These are phyloP conservation scores for Pipistrellus pipistrellus DNA, from an alignment of 2,797 vertebrate genomes.

Conservation along the genomic window DNA sequence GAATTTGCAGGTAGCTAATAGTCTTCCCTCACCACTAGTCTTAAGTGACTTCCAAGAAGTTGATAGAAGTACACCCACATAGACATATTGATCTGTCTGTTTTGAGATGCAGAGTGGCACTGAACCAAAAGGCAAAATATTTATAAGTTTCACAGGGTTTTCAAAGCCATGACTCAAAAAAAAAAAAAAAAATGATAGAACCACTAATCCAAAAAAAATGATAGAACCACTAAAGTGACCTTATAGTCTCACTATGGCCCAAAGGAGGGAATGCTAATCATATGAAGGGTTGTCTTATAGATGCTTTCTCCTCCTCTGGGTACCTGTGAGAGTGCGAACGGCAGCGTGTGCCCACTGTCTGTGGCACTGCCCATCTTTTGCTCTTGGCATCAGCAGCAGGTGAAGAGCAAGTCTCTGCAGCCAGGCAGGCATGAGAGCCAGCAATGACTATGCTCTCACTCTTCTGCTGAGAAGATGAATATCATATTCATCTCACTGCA, in stretches of 20 bases:
- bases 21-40: no score
- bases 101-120: neutral
- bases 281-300: neutral
- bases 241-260: neutral
- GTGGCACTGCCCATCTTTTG: accelerated
- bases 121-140: neutral
- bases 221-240: neutral
- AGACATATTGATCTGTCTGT: neutral
- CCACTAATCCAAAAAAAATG: neutral
- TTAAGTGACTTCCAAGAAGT: neutral
- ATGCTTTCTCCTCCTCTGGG: accelerated
- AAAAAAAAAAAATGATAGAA: neutral
- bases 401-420: accelerated
- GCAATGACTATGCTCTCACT: accelerated
- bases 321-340: accelerated
- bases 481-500: neutral
- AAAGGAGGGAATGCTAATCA: neutral
- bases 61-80: neutral
- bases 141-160: neutral
- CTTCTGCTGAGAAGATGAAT: neutral
- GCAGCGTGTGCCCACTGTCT: accelerated
- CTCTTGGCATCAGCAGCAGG: neutral
- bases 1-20: neutral
- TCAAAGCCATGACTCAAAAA: neutral
- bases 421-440: accelerated